A percentile compares a stretch with the other conserved stretches of the same genome.
These are phyloP conservation scores for Hetaerina americana DNA, from an alignment of 1,140 invertebrate genomes.

Conservation along the genomic window DNA sequence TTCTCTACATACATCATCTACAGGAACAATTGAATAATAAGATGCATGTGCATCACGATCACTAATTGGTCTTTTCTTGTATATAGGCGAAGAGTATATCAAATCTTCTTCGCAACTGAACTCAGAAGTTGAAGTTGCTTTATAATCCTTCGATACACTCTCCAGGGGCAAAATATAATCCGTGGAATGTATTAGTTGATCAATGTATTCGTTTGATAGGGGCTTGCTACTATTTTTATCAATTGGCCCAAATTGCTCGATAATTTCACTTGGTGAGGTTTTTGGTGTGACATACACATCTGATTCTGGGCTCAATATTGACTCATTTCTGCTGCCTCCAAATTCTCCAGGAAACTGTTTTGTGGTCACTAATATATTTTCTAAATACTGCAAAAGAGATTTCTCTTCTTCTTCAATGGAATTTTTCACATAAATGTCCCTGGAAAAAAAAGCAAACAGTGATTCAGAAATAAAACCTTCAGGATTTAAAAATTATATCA, in stretches of 20 bases:
- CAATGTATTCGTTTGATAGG: constrained; percentile 4
- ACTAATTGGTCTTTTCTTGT: neutral
- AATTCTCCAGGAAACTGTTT: neutral
- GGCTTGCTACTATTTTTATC: neutral
- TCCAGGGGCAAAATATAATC: neutral
- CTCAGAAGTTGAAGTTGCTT: neutral
- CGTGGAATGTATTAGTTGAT: neutral
- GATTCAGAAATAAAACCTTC: neutral
- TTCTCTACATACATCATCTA: constrained; percentile 15
- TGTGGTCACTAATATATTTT: neutral
- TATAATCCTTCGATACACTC: neutral
- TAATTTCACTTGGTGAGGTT: constrained; percentile 9
- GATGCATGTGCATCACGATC: constrained; percentile 2
- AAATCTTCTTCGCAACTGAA: neutral
- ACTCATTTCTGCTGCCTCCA: neutral
- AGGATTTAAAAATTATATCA: no score
- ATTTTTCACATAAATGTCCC: constrained; percentile 11
- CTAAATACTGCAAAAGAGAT: constrained; percentile 5
- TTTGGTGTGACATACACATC: constrained; percentile 11
- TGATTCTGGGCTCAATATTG: constrained; percentile 9
- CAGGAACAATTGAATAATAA: constrained; percentile 21
- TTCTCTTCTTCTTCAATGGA: constrained; percentile 7
- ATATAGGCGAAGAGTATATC: neutral
- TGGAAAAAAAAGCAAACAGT: neutral
- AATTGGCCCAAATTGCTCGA: neutral